Evolutionary conservation across 2,113 vertebrate species (phyloP).

Genomic region (Morone saxatilis): DNA sequence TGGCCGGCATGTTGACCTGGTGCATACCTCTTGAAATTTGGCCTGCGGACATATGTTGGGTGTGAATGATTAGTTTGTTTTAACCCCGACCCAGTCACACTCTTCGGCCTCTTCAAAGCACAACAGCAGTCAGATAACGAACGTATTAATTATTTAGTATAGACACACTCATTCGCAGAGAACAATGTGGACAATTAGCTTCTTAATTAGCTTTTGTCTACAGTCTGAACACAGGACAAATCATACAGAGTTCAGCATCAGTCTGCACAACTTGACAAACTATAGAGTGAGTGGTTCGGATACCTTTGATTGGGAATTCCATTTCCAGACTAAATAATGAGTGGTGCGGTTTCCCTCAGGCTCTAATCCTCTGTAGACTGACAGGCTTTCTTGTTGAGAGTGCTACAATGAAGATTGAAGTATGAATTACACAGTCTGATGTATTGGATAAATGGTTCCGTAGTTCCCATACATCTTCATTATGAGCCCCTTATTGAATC

Average conservation of each 20-base stretch:
- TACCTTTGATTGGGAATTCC: conserved; percentile 71
- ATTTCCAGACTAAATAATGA: conserved; percentile 76
- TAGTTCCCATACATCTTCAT: conserved; percentile 81
- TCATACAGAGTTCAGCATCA: conserved; percentile 7
- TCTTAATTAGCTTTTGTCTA: neutral
- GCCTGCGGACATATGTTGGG: neutral
- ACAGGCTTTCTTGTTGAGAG: conserved; percentile 67
- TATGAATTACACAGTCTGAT: conserved; percentile 77
- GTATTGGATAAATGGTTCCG: conserved; percentile 78
- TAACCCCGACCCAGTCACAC: neutral
- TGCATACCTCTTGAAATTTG: neutral
- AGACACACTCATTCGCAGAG: too few relatives aligned
- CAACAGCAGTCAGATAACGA: neutral
- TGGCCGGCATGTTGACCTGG: neutral
- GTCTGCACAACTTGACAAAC: conserved; percentile 20
- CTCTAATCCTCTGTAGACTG: conserved; percentile 69
- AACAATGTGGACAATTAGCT: too few relatives aligned
- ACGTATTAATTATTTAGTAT: neutral
- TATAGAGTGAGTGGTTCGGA: conserved; percentile 32
- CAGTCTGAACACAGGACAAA: neutral
- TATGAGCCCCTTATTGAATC: conserved; percentile 79
- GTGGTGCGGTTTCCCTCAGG: conserved; percentile 51
- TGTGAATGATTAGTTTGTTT: neutral
- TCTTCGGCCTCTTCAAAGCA: neutral
- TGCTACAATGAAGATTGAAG: conserved; percentile 80